Percentiles rank a stretch among this genome's conserved stretches.
phyloP scores from a whole-genome alignment of 2,888 invertebrate species.

The Rhagonycha lutea region DNA sequence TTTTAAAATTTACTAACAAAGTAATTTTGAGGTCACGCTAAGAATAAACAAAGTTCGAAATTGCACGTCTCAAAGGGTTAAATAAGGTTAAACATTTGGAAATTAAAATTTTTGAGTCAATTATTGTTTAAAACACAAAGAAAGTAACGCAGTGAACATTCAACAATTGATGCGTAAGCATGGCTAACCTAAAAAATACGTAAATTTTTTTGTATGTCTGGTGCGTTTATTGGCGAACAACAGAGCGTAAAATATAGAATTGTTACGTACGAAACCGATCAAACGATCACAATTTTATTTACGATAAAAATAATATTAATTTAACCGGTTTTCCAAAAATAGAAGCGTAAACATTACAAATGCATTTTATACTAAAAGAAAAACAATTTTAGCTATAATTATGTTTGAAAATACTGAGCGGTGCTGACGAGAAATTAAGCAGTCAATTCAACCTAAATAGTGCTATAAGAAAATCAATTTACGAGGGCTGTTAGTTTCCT shows the following conservation, averaged over 20 bases:
- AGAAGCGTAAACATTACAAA: neutral
- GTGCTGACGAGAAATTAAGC: neutral
- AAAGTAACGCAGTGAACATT: neutral
- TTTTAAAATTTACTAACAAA: neutral
- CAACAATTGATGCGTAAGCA: neutral
- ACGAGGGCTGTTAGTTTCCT: neutral
- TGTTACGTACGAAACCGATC: no score
- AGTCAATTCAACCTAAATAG: neutral
- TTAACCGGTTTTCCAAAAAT: neutral
- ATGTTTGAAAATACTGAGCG: neutral
- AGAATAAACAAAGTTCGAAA: neutral
- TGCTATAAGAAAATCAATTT: neutral
- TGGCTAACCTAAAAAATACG: neutral
- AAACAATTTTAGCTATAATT: neutral
- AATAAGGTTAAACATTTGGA: neutral
- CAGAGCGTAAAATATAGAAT: neutral
- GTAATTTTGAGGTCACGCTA: neutral
- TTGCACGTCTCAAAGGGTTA: neutral
- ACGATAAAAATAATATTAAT: neutral
- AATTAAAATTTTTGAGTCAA: neutral
- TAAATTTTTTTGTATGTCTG: neutral
- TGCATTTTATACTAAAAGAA: neutral
- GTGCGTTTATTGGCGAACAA: neutral
- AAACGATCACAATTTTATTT: neutral
- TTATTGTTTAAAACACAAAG: neutral